Conservation (phyloP, 2,113 vertebrate species). For the Hyperoodon ampullatus region DNA sequence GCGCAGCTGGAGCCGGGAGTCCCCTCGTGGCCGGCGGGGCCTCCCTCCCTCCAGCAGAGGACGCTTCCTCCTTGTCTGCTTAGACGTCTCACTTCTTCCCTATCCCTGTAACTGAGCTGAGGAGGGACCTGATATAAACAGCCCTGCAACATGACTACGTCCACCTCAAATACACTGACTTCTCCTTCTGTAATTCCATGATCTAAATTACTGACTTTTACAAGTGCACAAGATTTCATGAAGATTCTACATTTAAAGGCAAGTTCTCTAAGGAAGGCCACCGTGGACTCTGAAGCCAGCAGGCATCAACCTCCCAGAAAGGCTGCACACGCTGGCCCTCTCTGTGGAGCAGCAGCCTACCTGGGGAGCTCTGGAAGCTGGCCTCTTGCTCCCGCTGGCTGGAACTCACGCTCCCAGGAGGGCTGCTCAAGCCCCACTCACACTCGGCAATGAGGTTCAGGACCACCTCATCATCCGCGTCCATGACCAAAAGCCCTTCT, state of each 20-base stretch:
- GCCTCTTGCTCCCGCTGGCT: slow-evolving; percentile 71
- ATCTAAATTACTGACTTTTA: neutral
- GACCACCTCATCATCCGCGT: slow-evolving; percentile 85
- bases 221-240: neutral
- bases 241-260: neutral
- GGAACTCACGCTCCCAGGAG: slow-evolving; percentile 62
- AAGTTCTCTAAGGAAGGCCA: neutral
- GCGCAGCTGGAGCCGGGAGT: neutral
- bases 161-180: neutral
- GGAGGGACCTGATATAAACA: neutral
- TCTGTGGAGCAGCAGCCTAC: slow-evolving; percentile 58
- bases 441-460: slow-evolving; percentile 84
- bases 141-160: too few relatives aligned
- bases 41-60: neutral
- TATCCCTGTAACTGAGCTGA: neutral
- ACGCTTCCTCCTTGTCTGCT: neutral
- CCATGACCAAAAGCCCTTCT: slow-evolving; percentile 78
- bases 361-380: slow-evolving; percentile 61
- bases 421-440: slow-evolving; percentile 74
- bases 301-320: accelerated
- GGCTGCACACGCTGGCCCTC: accelerated
- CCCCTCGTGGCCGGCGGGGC: accelerated
- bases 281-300: neutral
- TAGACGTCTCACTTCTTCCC: neutral
- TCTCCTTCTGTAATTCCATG: neutral